Conservation (phyloP, 2,113 vertebrate genomes). For the Takifugu bimaculatus region DNA sequence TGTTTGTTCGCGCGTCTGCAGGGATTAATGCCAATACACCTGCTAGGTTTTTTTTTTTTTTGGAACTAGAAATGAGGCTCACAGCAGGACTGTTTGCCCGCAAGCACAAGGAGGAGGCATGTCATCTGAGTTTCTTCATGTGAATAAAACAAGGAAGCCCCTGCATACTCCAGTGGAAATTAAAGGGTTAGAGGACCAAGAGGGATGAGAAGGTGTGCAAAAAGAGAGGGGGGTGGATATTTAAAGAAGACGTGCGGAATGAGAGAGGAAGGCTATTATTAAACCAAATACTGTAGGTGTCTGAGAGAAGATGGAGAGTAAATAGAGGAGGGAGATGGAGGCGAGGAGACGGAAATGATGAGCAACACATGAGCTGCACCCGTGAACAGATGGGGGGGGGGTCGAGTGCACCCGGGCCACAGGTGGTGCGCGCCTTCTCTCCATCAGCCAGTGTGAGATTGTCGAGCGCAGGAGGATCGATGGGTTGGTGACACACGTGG, state of each 20-base stretch:
- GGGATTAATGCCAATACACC: no score
- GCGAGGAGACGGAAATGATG: conserved; percentile 2
- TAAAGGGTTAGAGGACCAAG: not conserved
- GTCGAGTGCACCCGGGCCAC: conserved; percentile 25
- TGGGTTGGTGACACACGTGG: conserved; percentile 20
- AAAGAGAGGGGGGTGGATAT: not conserved
- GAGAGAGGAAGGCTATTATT: conserved; percentile 6
- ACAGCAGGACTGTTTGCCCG: no score
- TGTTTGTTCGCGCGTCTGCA: no score
- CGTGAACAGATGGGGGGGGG: not conserved
- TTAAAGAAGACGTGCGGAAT: not conserved
- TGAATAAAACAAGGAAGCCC: not conserved
- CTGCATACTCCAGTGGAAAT: not conserved
- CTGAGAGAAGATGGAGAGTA: conserved; percentile 17
- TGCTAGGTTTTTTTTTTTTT: no score
- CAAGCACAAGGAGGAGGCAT: no score
- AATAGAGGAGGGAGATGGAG: conserved; percentile 20
- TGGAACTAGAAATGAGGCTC: no score
- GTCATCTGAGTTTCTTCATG: not conserved
- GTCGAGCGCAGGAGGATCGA: conserved; percentile 15
- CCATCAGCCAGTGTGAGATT: conserved; percentile 45
- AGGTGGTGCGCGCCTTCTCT: conserved; percentile 45
- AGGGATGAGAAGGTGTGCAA: conserved; percentile 10
- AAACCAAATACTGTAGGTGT: not conserved
- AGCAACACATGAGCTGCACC: conserved; percentile 9